A percentile compares a stretch with the other conserved stretches of the same genome.
phyloP scores from a whole-genome alignment of 2,888 invertebrate species.

The Sussaba pulchella region DNA sequence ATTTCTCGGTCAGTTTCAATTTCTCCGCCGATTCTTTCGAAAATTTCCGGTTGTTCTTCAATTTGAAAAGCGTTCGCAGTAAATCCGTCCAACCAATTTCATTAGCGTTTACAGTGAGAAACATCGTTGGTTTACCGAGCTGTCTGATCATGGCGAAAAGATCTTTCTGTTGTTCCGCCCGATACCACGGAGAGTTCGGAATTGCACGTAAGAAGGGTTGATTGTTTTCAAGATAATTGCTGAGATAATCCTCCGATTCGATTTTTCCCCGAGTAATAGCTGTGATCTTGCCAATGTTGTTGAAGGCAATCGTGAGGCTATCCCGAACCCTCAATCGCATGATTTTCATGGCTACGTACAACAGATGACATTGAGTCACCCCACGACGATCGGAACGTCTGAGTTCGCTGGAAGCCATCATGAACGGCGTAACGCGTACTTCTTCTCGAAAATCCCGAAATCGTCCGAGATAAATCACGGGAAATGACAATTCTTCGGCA shows the following conservation, averaged over 20 bases:
- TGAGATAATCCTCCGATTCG: not conserved
- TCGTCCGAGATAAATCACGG: slow-evolving; percentile 81
- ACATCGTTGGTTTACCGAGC: slow-evolving; percentile 40
- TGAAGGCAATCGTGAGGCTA: slow-evolving; percentile 40
- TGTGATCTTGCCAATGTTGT: not conserved
- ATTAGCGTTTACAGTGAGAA: slow-evolving; percentile 36
- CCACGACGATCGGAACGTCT: slow-evolving; percentile 80
- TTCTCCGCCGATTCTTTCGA: not conserved
- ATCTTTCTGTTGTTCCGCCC: slow-evolving; percentile 35
- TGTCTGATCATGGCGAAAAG: slow-evolving; percentile 40
- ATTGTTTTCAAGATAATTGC: not conserved
- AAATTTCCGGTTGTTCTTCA: not conserved
- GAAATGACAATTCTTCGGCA: slow-evolving; percentile 83
- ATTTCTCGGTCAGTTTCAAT: not conserved
- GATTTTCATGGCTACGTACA: slow-evolving; percentile 83
- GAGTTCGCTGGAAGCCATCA: slow-evolving; percentile 81
- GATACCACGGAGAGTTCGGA: slow-evolving; percentile 40
- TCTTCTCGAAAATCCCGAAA: slow-evolving; percentile 73
- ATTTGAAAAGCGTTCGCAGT: slow-evolving; percentile 45
- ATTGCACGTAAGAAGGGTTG: slow-evolving; percentile 18
- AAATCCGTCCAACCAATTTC: slow-evolving; percentile 3
- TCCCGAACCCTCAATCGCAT: slow-evolving; percentile 73
- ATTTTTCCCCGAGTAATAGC: not conserved
- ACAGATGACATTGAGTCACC: slow-evolving; percentile 73
- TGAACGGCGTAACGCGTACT: slow-evolving; percentile 78